Conservation (phyloP, 2,113 vertebrate genomes). For the Shinisaurus crocodilurus region DNA sequence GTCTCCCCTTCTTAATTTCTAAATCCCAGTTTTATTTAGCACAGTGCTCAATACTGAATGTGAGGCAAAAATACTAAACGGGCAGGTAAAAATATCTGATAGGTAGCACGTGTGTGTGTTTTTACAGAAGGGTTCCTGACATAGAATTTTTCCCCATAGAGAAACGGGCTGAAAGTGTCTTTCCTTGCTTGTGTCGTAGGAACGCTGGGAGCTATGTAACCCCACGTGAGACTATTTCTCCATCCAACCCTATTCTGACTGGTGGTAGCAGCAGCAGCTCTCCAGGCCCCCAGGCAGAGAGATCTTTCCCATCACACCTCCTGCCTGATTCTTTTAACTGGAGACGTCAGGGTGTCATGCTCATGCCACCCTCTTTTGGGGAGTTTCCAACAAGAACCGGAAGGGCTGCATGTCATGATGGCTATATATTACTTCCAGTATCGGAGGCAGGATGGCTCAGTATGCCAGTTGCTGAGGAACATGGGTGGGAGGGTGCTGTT, state of each 20-base stretch:
- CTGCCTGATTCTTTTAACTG: background rate
- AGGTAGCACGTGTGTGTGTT: background rate
- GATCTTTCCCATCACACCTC: background rate
- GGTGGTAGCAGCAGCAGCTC: background rate
- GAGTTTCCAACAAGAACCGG: background rate
- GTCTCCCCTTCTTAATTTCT: background rate
- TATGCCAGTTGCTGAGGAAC: too few relatives aligned
- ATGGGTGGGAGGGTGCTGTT: too few relatives aligned
- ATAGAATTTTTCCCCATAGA: background rate
- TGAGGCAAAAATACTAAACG: background rate
- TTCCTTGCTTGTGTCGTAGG: background rate
- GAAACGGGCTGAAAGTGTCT: background rate
- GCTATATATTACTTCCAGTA: too few relatives aligned
- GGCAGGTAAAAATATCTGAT: background rate
- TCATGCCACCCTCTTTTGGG: background rate
- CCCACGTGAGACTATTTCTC: background rate
- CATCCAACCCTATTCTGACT: background rate
- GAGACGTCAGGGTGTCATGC: background rate
- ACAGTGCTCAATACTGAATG: background rate
- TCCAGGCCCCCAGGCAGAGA: background rate
- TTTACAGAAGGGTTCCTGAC: background rate
- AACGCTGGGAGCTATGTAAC: background rate
- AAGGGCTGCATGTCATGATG: too few relatives aligned
- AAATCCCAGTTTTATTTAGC: background rate
- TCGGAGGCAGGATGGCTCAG: too few relatives aligned